Conservation (phyloP, 2,888 invertebrate genomes). For the Ellobium chinense region DNA sequence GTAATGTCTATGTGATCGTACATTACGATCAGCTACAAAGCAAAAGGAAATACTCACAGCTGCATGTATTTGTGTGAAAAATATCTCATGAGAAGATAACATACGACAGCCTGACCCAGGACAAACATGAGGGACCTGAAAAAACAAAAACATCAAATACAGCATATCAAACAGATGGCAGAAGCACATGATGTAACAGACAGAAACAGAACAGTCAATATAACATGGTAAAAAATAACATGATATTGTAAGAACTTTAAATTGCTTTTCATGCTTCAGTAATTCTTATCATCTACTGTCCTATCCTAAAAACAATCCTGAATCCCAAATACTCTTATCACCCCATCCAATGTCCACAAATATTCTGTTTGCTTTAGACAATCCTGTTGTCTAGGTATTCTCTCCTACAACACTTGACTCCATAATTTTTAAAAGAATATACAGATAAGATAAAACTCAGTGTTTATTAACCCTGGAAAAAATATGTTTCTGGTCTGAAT, state of each 20-base stretch:
- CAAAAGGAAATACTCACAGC: constrained; percentile 3
- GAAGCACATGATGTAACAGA: not conserved
- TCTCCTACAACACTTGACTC: no score
- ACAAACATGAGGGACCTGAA: constrained; percentile 28
- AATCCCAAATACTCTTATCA: no score
- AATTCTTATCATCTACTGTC: not conserved
- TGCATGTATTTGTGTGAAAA: constrained; percentile 27
- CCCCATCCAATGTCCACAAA: no score
- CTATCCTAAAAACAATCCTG: no score
- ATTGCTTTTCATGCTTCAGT: not conserved
- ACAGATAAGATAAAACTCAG: no score
- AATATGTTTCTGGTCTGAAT: no score
- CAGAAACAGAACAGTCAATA: not conserved
- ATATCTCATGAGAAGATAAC: constrained; percentile 11
- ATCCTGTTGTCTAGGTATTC: no score
- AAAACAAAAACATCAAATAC: no score
- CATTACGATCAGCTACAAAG: not conserved
- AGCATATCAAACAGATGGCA: not conserved
- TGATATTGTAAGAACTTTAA: not conserved
- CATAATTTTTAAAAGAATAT: no score
- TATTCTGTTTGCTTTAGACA: no score
- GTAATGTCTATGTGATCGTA: no score
- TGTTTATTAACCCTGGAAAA: no score
- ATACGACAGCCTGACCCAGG: constrained; percentile 1
- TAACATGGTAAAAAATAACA: not conserved